A percentile compares a stretch with the other conserved stretches of the same genome.
Evolutionary conservation across 2,113 vertebrate species (phyloP).

Genomic region (Passer montanus): DNA sequence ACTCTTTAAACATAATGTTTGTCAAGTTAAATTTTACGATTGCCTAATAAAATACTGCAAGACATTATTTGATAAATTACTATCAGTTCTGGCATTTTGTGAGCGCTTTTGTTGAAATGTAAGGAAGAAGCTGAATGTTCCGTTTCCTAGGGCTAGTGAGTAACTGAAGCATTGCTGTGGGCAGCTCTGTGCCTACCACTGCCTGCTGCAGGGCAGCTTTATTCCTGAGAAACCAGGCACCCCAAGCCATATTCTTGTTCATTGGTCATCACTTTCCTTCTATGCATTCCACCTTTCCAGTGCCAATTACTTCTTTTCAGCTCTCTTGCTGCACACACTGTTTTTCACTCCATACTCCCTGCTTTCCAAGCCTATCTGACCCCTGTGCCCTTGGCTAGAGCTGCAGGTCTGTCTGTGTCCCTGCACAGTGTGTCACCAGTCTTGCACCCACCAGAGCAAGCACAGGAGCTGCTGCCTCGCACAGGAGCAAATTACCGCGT

Average conservation of each 20-base stretch:
- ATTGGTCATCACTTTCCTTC: background rate
- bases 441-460: constrained; percentile 3
- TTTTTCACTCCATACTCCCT: background rate
- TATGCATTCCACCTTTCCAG: background rate
- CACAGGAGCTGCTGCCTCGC: constrained; percentile 46
- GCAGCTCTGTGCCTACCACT: background rate
- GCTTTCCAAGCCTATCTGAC: background rate
- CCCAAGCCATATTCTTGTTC: background rate
- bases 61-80: background rate
- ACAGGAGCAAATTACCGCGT: constrained; percentile 53
- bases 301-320: background rate
- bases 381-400: background rate
- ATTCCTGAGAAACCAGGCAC: background rate
- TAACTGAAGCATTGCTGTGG: background rate
- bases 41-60: background rate
- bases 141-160: background rate
- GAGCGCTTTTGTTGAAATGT: background rate
- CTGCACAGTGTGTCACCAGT: background rate
- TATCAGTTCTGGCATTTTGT: background rate
- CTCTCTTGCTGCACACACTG: background rate
- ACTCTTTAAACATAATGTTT: background rate
- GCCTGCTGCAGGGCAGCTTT: background rate
- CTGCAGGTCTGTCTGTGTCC: background rate
- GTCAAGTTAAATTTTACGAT: background rate
- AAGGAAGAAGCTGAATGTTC: background rate